These are phyloP conservation scores for Pelodytes ibericus DNA, from an alignment of 2,797 vertebrate species.

Conservation along the genomic window DNA sequence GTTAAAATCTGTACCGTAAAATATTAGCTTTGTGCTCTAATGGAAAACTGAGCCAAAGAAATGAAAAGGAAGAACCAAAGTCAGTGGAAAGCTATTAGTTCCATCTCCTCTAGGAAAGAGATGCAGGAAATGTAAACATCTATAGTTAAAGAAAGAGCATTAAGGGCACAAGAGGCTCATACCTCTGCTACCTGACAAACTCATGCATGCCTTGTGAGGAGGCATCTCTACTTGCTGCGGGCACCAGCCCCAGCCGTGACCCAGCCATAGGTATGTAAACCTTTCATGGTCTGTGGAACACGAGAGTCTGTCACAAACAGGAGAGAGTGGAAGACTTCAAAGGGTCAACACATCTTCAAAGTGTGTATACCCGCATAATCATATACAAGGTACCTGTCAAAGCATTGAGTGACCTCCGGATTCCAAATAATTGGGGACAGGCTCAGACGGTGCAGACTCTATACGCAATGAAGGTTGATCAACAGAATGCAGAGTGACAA, in stretches of 20 bases:
- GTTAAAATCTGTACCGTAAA: no score
- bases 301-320: slow-evolving; percentile 24
- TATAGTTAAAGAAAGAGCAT: neutral
- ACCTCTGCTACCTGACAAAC: slow-evolving; percentile 6
- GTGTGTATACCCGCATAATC: slow-evolving; percentile 33
- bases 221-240: slow-evolving; percentile 40
- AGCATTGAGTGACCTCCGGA: slow-evolving; percentile 7
- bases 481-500: neutral
- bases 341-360: slow-evolving; percentile 43
- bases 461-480: neutral
- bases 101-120: neutral
- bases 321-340: slow-evolving; percentile 45
- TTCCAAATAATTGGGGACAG: neutral
- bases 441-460: neutral
- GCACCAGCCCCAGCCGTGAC: slow-evolving; percentile 40
- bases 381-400: slow-evolving; percentile 25
- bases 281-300: slow-evolving; percentile 34
- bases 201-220: slow-evolving; percentile 38
- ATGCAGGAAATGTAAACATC: slow-evolving; percentile 15
- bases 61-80: neutral
- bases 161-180: slow-evolving; percentile 11
- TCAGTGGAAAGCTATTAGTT: neutral
- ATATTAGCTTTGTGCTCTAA: no score
- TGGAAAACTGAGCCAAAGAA: no score
- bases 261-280: slow-evolving; percentile 44